Conservation (phyloP, 2,113 vertebrate genomes). For the Sciurus niger region DNA sequence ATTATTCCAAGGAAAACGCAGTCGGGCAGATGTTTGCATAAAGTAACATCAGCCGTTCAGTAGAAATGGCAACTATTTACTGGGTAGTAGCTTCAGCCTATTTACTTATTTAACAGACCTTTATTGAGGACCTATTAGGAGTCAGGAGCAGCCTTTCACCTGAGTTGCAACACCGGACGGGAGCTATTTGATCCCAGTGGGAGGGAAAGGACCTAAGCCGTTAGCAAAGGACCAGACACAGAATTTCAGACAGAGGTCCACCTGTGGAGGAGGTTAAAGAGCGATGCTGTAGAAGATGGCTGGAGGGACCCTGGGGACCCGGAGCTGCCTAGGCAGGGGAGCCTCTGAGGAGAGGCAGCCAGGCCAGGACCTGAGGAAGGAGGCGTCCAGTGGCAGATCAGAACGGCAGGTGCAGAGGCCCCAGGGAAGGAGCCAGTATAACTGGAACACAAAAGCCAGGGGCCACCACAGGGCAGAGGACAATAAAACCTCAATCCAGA, state of each 20-base stretch:
- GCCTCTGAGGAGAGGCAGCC: no score
- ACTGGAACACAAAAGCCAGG: not conserved
- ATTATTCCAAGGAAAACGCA: not conserved
- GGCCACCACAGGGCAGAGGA: not conserved
- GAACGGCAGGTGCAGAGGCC: not conserved
- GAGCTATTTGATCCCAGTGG: not conserved
- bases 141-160: not conserved
- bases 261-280: not conserved
- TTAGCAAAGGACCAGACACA: not conserved
- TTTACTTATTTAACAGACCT: not conserved
- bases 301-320: accelerated
- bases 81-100: accelerated
- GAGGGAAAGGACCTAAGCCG: not conserved
- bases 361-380: not conserved
- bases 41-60: not conserved
- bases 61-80: not conserved
- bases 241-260: not conserved
- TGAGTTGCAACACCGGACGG: not conserved
- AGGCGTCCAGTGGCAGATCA: not conserved
- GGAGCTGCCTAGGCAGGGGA: not conserved
- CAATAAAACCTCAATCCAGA: not conserved
- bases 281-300: no score
- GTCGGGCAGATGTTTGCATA: no score
- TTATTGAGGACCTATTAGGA: not conserved
- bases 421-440: no score